Evolutionary conservation across 2,888 invertebrate species (phyloP), one percentile per base, ranked within the genome.

Genomic region (Ligdia adustata): DNA sequence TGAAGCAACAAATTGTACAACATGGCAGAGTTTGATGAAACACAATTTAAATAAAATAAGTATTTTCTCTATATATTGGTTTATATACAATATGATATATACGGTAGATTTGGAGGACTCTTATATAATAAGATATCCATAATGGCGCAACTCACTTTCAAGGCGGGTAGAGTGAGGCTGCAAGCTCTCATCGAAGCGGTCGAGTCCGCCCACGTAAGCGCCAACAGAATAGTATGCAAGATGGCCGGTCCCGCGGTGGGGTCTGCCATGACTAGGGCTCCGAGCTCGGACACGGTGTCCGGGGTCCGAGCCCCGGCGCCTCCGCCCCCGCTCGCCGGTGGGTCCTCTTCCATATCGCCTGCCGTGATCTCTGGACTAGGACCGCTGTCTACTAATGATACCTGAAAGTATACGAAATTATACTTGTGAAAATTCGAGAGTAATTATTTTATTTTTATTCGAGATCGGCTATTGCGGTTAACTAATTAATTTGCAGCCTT

Each of bases 251-350:
- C 83, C 16, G 79, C 79, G 11, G 55, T 29, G 0, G 77, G 64
- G 66, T 92, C 93, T 9, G 93, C 89, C 50, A 97, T 85, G 56
- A 96, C 87, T 34, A 95, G 91, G 32, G 92, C 91, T 20, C 97
- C 98, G 51, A 97, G 90, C 72, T 97, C 97, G 54, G 95, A 95
- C 42, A 97, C 94, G 1, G 94, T 93, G 69, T 96, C 96, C 9
- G 94, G 70, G 67, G 91, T 57, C 64, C 87, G 53, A 81, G 83
- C 82, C 51, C 82, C n/a, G 15, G 84, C 66, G 81, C 67, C 16
- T 91, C 84, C 22, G 88, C 91, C 18, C 18, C 18, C 89, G 28
- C 92, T 84, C 26, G 42, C 27, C 12, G 47, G 40, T 90, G 45
- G 24, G 64, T 86, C 87, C 9, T 94, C 94, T 55, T 94, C 95